Conservation (phyloP, 2,113 vertebrate genomes). For the Engraulis encrasicolus region DNA sequence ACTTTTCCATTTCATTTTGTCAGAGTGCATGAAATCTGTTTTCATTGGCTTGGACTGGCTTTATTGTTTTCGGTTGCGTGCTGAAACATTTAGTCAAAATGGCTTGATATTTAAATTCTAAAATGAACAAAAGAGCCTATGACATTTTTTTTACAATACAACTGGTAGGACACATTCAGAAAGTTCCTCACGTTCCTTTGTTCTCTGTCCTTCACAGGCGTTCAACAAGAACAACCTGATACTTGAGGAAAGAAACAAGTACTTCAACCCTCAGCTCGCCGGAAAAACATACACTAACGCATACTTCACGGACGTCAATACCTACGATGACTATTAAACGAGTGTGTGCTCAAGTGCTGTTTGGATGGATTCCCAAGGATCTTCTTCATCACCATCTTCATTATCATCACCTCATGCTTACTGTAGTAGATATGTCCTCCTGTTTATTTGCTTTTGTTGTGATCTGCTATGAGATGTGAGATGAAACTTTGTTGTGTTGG, state of each 20-base stretch:
- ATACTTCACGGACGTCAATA: constrained; percentile 97
- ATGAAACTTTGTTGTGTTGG: constrained; percentile 55
- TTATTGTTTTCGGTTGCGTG: background rate
- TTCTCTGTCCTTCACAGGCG: constrained; percentile 77
- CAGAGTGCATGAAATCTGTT: background rate
- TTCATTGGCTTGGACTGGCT: background rate
- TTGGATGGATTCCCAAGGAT: constrained; percentile 29
- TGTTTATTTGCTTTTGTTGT: constrained; percentile 60
- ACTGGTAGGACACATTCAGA: background rate
- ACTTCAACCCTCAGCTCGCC: constrained; percentile 94
- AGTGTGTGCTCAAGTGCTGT: constrained; percentile 9
- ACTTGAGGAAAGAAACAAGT: constrained; percentile 96
- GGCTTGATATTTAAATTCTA: background rate
- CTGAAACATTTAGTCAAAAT: background rate
- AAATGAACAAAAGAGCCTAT: background rate
- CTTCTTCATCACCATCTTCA: background rate
- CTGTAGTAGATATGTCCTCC: constrained; percentile 33
- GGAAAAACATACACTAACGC: constrained; percentile 96
- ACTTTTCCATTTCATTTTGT: background rate
- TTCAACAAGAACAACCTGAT: constrained; percentile 99
- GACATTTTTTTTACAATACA: background rate
- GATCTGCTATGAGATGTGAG: constrained; percentile 68
- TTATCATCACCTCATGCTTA: constrained; percentile 12
- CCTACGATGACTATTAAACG: constrained; percentile 85
- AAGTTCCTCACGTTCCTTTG: background rate